These are phyloP conservation scores for Oryzias dopingdopingensis DNA, from an alignment of 2,797 vertebrate species.

Conservation along the genomic window DNA sequence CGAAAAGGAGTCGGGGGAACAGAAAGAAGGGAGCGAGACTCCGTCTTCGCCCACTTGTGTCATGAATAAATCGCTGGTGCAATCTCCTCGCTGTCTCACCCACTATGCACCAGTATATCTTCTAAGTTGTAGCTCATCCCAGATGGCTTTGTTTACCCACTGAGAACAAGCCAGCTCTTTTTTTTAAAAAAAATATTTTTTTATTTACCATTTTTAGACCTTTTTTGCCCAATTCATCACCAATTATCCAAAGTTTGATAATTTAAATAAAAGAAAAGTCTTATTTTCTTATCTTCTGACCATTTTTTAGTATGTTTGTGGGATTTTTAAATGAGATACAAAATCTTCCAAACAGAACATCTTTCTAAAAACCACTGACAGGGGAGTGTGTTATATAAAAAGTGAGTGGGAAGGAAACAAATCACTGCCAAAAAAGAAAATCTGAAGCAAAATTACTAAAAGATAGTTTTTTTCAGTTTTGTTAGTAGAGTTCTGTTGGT, in stretches of 20 bases:
- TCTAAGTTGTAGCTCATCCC: conserved; percentile 53
- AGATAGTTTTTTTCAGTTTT: conserved; percentile 43
- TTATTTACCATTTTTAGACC: conserved; percentile 49
- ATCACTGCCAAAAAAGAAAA: conserved; percentile 35
- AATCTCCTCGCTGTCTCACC: conserved; percentile 52
- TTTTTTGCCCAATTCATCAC: conserved; percentile 61
- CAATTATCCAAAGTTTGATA: conserved; percentile 34
- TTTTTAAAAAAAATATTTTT: neutral
- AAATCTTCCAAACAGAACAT: conserved; percentile 2
- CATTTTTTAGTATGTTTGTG: no score
- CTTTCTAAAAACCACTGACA: conserved; percentile 37
- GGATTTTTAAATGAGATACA: no score
- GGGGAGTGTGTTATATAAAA: conserved; percentile 64
- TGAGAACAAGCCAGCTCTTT: conserved; percentile 51
- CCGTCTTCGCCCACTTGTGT: conserved; percentile 64
- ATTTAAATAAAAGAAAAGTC: no score
- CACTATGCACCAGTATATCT: conserved; percentile 46
- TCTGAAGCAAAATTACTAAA: conserved; percentile 50
- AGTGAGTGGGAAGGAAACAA: conserved; percentile 52
- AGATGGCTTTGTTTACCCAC: conserved; percentile 62
- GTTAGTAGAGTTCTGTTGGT: conserved; percentile 40
- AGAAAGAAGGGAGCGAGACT: conserved; percentile 36
- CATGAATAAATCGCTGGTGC: conserved; percentile 72
- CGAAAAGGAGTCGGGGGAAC: conserved; percentile 27
- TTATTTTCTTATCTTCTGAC: neutral